Evolutionary conservation across 2,113 vertebrate genomes (phyloP), one percentile per base, ranked within the genome.

Genomic region (Deroptyus accipitrinus): DNA sequence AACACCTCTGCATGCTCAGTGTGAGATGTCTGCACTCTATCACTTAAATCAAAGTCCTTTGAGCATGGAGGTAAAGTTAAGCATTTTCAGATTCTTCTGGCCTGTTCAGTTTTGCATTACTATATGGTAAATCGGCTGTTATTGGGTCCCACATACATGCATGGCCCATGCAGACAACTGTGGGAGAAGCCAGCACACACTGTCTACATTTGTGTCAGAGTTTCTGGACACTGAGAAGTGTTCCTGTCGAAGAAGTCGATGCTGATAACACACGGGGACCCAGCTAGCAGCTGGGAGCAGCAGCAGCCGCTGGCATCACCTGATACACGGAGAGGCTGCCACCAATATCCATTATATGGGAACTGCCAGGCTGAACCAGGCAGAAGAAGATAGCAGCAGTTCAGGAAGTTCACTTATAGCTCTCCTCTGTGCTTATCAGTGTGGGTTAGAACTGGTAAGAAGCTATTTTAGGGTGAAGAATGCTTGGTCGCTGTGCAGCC

Each of bases 61-160:
- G 48, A 44, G 4, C 10, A 14, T 2, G 3, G 44, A 79, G 7
- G 14, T 48, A 33, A 48, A 79, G 59, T 49, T 68, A 69, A 66
- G 37, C 13, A 5, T 80, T 79, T 80, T 66, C 49, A 17, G 30
- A 73, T 25, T 67, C 30, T 41, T 83, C 57, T 77, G 19, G 4
- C 17, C 14, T 73, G 11, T 5, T 54, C 41, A n/a, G 2, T 61
- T 91, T 66, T 82, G 2, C 37, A 14, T 62, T 75, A 30, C 14
- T 39, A 22, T 23, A n/a, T 59, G 74, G 55, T 11, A 62, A 91
- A 73, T 68, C 24, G 68, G 25, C 44, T 72, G 35, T 18, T 2
- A 0, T 12, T 57, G 22, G 3, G 6, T 72, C 22, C 24, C 41
- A 66, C 51, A 57, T 48, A 52, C 0, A 0, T 25, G 20, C 1